Base-by-base conservation (phyloP, 1,140 invertebrate species). In the Ladona fulva region DNA sequence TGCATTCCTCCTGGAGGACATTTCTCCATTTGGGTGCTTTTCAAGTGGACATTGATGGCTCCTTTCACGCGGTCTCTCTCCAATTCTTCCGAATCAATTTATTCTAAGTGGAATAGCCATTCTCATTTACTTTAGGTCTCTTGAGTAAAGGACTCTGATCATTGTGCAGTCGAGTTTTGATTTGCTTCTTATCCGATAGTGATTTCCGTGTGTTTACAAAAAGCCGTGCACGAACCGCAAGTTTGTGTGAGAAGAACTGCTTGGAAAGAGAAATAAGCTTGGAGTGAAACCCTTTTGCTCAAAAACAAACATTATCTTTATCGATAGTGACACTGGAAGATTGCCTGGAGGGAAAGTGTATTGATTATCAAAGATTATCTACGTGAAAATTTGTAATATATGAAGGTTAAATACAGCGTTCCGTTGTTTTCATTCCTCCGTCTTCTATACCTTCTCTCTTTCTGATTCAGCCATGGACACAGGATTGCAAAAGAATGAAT, bases 311-410 rank as follows among this genome's bases (percentile, higher is more conserved):
- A 66, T 19, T 66, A 52, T 52, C 44, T 11, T 52, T 52, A 66
- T 66, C 14, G n/a, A 19, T 19, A 66, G 14, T 19, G n/a, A 19
- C 16, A 66, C 5, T 19, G n/a, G n/a, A 66, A 19, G 52, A 66
- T 19, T 66, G 52, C 14, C 12, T 66, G 3, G 52, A 66, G n/a
- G 52, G 52, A 16, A 66, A 66, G 29, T 66, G 52, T 66, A 66
- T 66, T 66, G 52, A 22, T 66, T 66, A 66, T 66, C 52, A 66
- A 66, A 66, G 52, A 66, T 66, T 66, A 66, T 66, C 14, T 66
- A 66, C 52, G 52, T 19, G 52, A 66, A 66, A 66, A 66, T 66
- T 66, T 66, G 52, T 6, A 66, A 6, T 66, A 66, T 22, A 66
- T 19, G 14, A 66, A 19, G 52, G 14, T 66, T 6, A 66, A 66